Conservation (phyloP, 2,888 invertebrate genomes). For the Timandra comae region DNA sequence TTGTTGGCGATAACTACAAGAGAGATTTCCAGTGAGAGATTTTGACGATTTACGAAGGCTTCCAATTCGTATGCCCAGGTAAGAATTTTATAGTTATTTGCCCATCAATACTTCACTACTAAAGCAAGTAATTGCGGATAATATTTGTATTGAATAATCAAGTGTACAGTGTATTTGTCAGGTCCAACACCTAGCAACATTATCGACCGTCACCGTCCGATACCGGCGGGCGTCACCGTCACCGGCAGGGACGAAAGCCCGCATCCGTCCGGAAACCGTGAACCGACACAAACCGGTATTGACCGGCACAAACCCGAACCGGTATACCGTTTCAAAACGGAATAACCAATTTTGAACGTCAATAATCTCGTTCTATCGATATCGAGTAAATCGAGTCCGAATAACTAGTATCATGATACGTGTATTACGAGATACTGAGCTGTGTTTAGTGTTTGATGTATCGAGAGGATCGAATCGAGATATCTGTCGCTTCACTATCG, state of each 20-base stretch:
- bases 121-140: no score
- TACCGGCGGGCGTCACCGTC: slow-evolving; percentile 13
- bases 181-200: slow-evolving; percentile 11
- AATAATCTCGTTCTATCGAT: slow-evolving; percentile 22
- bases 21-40: no score
- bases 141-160: not conserved
- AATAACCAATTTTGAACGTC: slow-evolving; percentile 45
- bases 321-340: slow-evolving; percentile 42
- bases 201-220: no score
- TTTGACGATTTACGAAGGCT: no score
- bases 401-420: slow-evolving; percentile 1
- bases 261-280: slow-evolving; percentile 24
- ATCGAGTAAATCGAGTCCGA: slow-evolving; percentile 7
- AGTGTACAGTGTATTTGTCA: slow-evolving; percentile 2
- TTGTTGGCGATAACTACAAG: no score
- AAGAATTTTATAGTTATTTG: no score
- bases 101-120: no score
- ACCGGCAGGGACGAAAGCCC: slow-evolving; percentile 25
- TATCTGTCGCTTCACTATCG: slow-evolving; percentile 13
- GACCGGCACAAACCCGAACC: slow-evolving; percentile 21
- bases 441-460: slow-evolving; percentile 7
- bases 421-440: no score
- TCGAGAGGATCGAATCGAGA: no score
- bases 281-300: slow-evolving; percentile 27
- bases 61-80: no score